Percentiles rank a stretch among this genome's conserved stretches.
These are phyloP conservation scores for Oryzias javanicus DNA, from an alignment of 2,113 vertebrate genomes.

Conservation along the genomic window DNA sequence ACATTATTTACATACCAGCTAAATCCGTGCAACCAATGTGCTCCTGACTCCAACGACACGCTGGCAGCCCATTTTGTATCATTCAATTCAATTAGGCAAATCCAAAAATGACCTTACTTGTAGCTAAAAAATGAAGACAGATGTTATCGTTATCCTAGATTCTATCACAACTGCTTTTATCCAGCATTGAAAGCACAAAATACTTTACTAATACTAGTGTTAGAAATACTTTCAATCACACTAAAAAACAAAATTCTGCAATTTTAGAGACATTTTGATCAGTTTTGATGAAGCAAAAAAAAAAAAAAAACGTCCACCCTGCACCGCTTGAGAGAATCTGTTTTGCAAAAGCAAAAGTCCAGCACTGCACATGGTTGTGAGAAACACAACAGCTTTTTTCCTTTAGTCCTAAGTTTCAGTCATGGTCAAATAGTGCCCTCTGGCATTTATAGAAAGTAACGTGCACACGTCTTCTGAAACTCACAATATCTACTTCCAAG, in stretches of 20 bases:
- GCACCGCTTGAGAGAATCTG: too few species aligned
- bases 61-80: background rate
- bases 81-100: background rate
- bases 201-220: too few species aligned
- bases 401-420: conserved; percentile 5
- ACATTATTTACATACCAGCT: background rate
- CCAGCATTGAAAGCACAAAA: too few species aligned
- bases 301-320: background rate
- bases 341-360: too few species aligned
- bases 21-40: background rate
- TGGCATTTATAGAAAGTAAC: conserved; percentile 11
- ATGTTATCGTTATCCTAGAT: too few species aligned
- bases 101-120: conserved; percentile 1
- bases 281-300: too few species aligned
- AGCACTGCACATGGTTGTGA: background rate
- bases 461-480: background rate
- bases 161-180: too few species aligned
- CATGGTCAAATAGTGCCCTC: conserved; percentile 35
- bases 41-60: background rate
- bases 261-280: too few species aligned
- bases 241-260: too few species aligned
- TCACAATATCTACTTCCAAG: conserved; percentile 26
- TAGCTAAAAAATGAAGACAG: too few species aligned
- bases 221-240: too few species aligned
- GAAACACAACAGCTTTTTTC: background rate